phyloP scores from a whole-genome alignment of 2,888 invertebrate species.

The Lymantria dispar region DNA sequence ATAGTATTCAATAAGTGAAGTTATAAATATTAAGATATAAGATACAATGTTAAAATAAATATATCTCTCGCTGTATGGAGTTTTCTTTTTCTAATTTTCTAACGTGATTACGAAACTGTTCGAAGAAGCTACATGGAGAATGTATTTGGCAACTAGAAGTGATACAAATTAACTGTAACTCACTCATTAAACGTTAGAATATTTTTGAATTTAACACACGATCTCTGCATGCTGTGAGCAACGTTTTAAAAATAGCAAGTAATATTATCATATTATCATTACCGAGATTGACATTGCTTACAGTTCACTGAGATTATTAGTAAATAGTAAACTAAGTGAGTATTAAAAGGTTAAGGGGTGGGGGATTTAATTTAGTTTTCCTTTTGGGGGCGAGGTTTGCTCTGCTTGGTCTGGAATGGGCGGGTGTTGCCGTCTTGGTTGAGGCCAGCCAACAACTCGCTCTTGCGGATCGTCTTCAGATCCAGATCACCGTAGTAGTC shows the following conservation, averaged over 20 bases:
- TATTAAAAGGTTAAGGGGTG: constrained; percentile 66
- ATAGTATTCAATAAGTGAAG: constrained; percentile 49
- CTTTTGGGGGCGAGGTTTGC: constrained; percentile 83
- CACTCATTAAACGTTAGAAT: constrained; percentile 60
- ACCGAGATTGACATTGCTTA: constrained; percentile 33
- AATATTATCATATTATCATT: constrained; percentile 13
- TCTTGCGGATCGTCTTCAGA: constrained; percentile 96
- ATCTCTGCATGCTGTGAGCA: constrained; percentile 60
- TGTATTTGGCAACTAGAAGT: constrained; percentile 79
- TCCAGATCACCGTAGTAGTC: constrained; percentile 98
- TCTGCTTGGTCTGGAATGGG: constrained; percentile 68
- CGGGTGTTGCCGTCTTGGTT: constrained; percentile 82
- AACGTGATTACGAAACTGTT: constrained; percentile 67
- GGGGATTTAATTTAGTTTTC: constrained; percentile 63
- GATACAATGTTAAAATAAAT: constrained; percentile 52
- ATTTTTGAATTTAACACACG: constrained; percentile 63
- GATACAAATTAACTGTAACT: constrained; percentile 69
- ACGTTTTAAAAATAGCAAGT: constrained; percentile 22
- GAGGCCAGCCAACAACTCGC: constrained; percentile 93
- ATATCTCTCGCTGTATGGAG: constrained; percentile 65
- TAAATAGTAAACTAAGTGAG: constrained; percentile 63
- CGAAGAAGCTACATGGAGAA: constrained; percentile 62
- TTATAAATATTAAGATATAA: constrained; percentile 45
- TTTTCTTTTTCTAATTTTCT: constrained; percentile 56
- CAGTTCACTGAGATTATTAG: constrained; percentile 52